Percentiles rank a stretch among this genome's conserved stretches.
Evolutionary conservation across 1,140 invertebrate species (phyloP).

Genomic region (Drosophila fuyamai): DNA sequence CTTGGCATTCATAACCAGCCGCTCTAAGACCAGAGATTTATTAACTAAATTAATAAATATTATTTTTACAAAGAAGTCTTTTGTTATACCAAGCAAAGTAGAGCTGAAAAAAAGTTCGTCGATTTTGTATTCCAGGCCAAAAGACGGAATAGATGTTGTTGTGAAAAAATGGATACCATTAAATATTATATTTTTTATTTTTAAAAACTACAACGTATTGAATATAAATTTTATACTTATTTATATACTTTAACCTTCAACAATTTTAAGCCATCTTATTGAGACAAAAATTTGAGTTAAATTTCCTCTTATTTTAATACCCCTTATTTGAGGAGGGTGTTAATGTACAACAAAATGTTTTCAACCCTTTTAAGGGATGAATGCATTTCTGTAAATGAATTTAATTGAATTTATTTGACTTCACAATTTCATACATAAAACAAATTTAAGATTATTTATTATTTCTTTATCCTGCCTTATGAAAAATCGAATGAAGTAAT

Average conservation of each 20-base stretch:
- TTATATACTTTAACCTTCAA: neutral
- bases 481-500: conserved; percentile 18
- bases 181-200: neutral
- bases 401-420: conserved; percentile 12
- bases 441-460: neutral
- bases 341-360: neutral
- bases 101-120: neutral
- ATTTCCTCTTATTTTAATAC: conserved; percentile 35
- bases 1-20: too few relatives aligned
- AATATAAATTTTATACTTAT: neutral
- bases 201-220: neutral
- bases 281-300: neutral
- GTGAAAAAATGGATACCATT: conserved; percentile 6
- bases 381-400: neutral
- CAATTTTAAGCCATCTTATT: neutral
- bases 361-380: conserved; percentile 14
- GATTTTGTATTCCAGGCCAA: conserved; percentile 5
- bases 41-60: too few relatives aligned
- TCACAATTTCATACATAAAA: conserved; percentile 6
- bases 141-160: neutral
- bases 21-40: too few relatives aligned
- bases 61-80: too few relatives aligned
- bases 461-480: neutral
- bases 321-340: conserved; percentile 5
- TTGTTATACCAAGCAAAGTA: neutral